Evolutionary conservation across 2,888 invertebrate genomes (phyloP).

Genomic region (Xylocampa areola): DNA sequence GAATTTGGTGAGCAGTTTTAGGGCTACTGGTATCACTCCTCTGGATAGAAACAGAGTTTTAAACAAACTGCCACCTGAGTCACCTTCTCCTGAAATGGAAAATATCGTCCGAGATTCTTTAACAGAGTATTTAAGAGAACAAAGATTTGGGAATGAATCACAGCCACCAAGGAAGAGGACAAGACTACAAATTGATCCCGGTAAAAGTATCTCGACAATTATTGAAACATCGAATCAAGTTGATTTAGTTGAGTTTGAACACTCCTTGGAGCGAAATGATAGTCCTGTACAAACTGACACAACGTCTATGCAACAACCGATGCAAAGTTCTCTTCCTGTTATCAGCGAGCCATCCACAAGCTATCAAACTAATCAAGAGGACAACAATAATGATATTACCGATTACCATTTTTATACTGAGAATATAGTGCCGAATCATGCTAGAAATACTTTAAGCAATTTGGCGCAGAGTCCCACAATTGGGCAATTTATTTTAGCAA

Average conservation of each 20-base stretch:
- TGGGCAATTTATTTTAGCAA: conserved; percentile 31
- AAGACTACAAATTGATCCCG: conserved; percentile 29
- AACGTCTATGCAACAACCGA: neutral
- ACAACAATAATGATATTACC: conserved; percentile 22
- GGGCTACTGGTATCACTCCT: conserved; percentile 20
- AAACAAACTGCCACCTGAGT: conserved; percentile 13
- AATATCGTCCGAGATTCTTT: conserved; percentile 14
- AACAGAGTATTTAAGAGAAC: conserved; percentile 32
- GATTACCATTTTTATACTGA: conserved; percentile 3
- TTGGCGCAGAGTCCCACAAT: conserved; percentile 16
- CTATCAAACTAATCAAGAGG: conserved; percentile 20
- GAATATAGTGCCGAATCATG: conserved; percentile 9
- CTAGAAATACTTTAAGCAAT: conserved; percentile 11
- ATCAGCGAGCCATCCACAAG: conserved; percentile 14
- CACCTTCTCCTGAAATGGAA: conserved; percentile 18
- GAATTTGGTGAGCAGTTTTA: conserved; percentile 17
- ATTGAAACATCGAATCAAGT: conserved; percentile 10
- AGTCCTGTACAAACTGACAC: neutral
- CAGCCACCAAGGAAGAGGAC: conserved; percentile 30
- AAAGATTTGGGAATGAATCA: conserved; percentile 20
- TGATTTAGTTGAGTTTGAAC: conserved; percentile 7
- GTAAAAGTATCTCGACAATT: conserved; percentile 29
- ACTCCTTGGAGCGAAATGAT: conserved; percentile 4
- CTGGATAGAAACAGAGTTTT: conserved; percentile 16
- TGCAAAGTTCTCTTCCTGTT: conserved; percentile 1